A percentile compares a stretch with the other conserved stretches of the same genome.
Evolutionary conservation across 1,140 invertebrate genomes (phyloP).

Genomic region (Pseudomyrmex flavicornis): DNA sequence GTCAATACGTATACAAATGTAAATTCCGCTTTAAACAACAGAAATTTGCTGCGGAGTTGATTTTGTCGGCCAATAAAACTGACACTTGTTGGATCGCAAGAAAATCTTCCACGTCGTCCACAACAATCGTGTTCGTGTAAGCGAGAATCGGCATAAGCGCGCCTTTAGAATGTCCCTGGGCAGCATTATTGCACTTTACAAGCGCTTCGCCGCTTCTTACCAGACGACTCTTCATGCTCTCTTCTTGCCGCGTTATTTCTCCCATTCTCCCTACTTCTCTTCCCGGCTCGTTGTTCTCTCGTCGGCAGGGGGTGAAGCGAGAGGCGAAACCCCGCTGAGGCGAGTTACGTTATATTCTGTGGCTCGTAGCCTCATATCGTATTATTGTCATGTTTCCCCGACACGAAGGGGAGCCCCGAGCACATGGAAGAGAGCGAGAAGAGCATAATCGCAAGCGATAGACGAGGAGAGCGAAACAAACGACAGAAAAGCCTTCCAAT

Average conservation of each 20-base stretch:
- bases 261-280: conserved; percentile 2
- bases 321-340: conserved; percentile 73
- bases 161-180: conserved; percentile 67
- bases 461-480: conserved; percentile 33
- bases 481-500: conserved; percentile 30
- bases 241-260: conserved; percentile 13
- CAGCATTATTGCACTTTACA: conserved; percentile 58
- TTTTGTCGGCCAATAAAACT: conserved; percentile 38
- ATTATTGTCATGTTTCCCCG: conserved; percentile 82
- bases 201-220: conserved; percentile 47
- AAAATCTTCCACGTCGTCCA: conserved; percentile 43
- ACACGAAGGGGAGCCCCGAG: conserved; percentile 68
- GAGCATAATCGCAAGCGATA: neutral
- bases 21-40: neutral
- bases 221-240: conserved; percentile 2
- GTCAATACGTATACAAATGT: too few species aligned
- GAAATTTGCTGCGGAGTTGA: neutral
- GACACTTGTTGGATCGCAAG: conserved; percentile 11
- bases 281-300: conserved; percentile 29
- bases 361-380: conserved; percentile 82
- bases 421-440: conserved; percentile 41
- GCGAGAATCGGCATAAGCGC: conserved; percentile 60
- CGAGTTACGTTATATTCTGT: conserved; percentile 82
- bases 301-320: conserved; percentile 1
- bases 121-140: conserved; percentile 58